Evolutionary conservation across 2,113 vertebrate species (phyloP), one percentile per base, ranked within the genome.

Genomic region (Tamias sibiricus): DNA sequence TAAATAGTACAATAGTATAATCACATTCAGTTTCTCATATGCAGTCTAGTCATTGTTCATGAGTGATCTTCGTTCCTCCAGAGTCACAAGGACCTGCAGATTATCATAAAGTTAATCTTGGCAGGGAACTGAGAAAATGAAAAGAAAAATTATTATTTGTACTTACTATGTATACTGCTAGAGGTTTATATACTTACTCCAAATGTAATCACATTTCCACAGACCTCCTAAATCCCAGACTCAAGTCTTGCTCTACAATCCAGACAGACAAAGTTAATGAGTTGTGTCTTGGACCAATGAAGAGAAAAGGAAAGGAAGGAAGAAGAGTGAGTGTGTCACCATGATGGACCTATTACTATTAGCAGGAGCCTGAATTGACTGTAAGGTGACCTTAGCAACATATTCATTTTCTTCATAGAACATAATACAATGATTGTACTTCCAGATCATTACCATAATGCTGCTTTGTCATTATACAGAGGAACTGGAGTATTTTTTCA

Each of bases 211-310:
- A 68, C 95, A 91, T 37, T n/a, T 82, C 82, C 59, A 20, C 28
- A 71, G 24, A 96, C 77, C 95, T 83, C 35, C 69, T 59, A 83
- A 91, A 8, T 93, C 59, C 57, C 95, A 71, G 93, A 98, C 84
- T 28, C 71, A 95, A 92, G 68, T 6, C 71, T 2, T 62, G 42
- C 85, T 62, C 95, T 37, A 24, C 9, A 52, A 49, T 90, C 94
- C 91, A 84, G 79, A 94, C 49, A 97, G 80, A 83, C 88, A 95
- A 81, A 72, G 47, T 94, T 74, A 94, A 96, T 92, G 94, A 96
- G 88, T 97, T 96, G 77, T 77, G 79, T 90, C 57, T 91, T 75
- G 79, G 81, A 98, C 95, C 95, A 98, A 57, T 93, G 87, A 62
- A 90, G 28, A 96, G 26, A 42, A 84, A 90, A 90, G 59, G 59